A percentile compares a stretch with the other conserved stretches of the same genome.
Conservation (phyloP, 2,888 invertebrate genomes). For the Siphlonurus alternatus region DNA sequence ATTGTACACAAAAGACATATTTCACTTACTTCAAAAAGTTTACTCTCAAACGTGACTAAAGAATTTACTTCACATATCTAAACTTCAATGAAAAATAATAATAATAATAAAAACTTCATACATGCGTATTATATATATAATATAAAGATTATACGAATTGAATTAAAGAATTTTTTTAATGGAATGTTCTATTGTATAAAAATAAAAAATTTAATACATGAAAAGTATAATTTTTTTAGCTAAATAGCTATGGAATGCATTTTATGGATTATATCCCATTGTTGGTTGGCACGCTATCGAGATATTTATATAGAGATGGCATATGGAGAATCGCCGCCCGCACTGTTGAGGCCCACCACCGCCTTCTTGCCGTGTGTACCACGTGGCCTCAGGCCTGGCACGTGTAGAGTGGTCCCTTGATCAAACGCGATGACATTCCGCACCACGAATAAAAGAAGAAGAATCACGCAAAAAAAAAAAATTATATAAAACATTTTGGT, state of each 20-base stretch:
- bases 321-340: no score
- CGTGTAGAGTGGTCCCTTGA: neutral
- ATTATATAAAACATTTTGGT: neutral
- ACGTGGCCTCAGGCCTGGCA: neutral
- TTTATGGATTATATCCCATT: neutral
- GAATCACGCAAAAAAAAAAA: neutral
- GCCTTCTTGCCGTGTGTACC: no score
- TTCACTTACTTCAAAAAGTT: no score
- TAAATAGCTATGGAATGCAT: neutral
- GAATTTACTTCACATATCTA: no score
- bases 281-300: neutral
- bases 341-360: no score
- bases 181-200: neutral
- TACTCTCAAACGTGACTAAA: neutral
- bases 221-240: neutral
- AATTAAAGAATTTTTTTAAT: neutral
- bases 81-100: neutral
- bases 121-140: neutral
- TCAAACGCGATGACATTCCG: neutral
- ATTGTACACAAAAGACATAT: no score
- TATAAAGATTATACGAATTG: neutral
- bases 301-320: neutral
- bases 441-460: neutral
- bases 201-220: neutral
- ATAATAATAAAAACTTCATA: no score